Evolutionary conservation across 2,113 vertebrate species (phyloP), one percentile per base, ranked within the genome.

Genomic region (Varanus salvator): DNA sequence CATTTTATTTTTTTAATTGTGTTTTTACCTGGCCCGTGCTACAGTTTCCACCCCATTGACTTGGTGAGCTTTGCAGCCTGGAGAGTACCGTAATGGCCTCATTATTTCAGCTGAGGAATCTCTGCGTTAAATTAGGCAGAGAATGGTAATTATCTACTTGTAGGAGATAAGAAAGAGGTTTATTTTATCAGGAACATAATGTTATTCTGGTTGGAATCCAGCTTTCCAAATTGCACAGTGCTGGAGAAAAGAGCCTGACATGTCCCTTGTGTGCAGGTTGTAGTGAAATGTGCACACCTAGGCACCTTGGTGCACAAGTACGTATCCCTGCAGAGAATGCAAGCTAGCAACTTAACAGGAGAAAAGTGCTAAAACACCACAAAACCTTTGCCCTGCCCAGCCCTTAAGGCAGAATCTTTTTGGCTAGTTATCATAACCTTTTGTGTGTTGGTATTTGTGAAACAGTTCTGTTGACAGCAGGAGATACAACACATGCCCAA

Each of bases 81-180:
- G 93, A 95, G 94, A 94, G 48, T 93, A 71, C 90, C 0, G 1
- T 91, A 95, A 95, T 90, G 88, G 94, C 90, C 95, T 96, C 95
- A 80, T 96, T 95, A 96, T 81, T 94, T 91, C 94, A 93, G 90
- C 64, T 21, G 94, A 96, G 94, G 91, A 89, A 94, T 90, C 85
- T 2, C 19, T 2, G 75, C 84, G 94, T 76, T 93, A 95, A 96
- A 95, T 96, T 96, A 96, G 93, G 89, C 93, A 91, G 91, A 95
- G 95, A 81, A 93, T 88, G 93, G 91, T 94, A 96, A 96, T 96
- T 96, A 96, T 94, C 94, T 94, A 8, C 95, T 95, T 82, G 92
- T 29, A 84, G 89, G 68, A 92, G 92, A 93, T 76, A 82, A 92
- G 87, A 66, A 80, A 92, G 34, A 21, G 7, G 15, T 86, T 89